These are phyloP conservation scores for Pectinophora gossypiella DNA, from an alignment of 1,140 invertebrate species.

Conservation along the genomic window DNA sequence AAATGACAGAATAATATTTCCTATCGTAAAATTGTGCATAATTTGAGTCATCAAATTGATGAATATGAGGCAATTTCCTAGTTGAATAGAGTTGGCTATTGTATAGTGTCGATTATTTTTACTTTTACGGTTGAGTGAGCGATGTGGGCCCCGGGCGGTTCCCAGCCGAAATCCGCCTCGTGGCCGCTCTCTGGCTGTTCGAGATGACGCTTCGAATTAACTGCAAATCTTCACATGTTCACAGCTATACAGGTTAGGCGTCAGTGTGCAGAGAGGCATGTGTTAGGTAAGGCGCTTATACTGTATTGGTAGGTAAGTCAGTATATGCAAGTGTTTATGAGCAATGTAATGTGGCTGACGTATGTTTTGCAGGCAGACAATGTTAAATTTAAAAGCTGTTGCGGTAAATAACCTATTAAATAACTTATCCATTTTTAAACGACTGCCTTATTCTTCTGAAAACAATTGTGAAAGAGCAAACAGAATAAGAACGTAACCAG, in stretches of 20 bases:
- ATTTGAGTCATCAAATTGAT: neutral
- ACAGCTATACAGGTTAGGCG: neutral
- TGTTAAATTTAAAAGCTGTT: too few relatives aligned
- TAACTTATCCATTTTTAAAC: too few relatives aligned
- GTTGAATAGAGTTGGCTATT: neutral
- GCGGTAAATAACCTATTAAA: too few relatives aligned
- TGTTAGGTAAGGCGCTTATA: too few relatives aligned
- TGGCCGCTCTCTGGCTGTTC: slow-evolving; percentile 33
- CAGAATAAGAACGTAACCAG: neutral
- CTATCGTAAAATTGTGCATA: neutral
- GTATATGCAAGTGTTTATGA: too few relatives aligned
- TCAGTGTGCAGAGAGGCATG: neutral
- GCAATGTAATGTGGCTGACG: too few relatives aligned
- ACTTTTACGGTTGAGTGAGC: slow-evolving; percentile 39
- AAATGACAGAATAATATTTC: neutral
- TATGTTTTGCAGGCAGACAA: too few relatives aligned
- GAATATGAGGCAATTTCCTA: neutral
- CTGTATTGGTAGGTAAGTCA: too few relatives aligned
- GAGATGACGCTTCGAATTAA: slow-evolving; percentile 44
- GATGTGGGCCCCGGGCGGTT: slow-evolving; percentile 49
- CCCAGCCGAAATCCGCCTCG: slow-evolving; percentile 47
- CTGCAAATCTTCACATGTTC: slow-evolving; percentile 5
- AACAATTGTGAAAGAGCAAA: too few relatives aligned
- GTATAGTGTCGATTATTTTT: slow-evolving; percentile 15
- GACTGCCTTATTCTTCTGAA: too few relatives aligned